These are phyloP conservation scores for Malaclemys terrapin DNA, from an alignment of 2,113 vertebrate genomes.

Conservation along the genomic window DNA sequence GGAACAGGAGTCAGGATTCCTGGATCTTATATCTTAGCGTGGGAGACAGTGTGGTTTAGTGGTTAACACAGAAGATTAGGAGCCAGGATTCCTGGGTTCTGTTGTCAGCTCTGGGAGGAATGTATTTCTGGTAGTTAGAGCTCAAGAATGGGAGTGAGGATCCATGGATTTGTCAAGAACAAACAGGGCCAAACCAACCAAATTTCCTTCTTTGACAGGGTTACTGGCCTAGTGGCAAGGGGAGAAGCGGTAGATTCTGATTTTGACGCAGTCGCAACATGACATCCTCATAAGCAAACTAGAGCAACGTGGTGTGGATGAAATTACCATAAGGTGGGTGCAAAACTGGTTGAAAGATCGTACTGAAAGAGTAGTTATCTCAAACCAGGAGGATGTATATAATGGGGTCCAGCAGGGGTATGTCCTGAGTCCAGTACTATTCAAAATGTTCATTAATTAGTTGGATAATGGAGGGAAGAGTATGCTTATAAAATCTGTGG, in stretches of 20 bases:
- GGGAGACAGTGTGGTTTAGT: background rate
- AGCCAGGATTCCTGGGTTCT: background rate
- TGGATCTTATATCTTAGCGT: conserved; percentile 6
- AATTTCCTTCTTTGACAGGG: background rate
- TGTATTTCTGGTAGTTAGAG: background rate
- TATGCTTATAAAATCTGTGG: no score
- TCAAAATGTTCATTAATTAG: no score
- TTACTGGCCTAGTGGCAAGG: background rate
- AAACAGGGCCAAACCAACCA: background rate
- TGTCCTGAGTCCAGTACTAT: no score
- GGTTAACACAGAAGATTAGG: background rate
- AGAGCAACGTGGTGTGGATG: background rate
- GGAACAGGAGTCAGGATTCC: background rate
- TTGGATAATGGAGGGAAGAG: no score
- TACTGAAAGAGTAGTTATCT: background rate
- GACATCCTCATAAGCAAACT: background rate
- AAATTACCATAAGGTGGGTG: background rate
- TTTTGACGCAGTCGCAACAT: background rate
- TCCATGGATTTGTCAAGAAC: background rate
- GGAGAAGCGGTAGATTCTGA: background rate
- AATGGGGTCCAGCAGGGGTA: no score
- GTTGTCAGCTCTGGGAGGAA: background rate
- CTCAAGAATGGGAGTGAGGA: background rate
- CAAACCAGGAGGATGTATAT: no score
- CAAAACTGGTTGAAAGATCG: background rate